phyloP scores from a whole-genome alignment of 2,797 vertebrate species.

The Pelochelys cantorii region DNA sequence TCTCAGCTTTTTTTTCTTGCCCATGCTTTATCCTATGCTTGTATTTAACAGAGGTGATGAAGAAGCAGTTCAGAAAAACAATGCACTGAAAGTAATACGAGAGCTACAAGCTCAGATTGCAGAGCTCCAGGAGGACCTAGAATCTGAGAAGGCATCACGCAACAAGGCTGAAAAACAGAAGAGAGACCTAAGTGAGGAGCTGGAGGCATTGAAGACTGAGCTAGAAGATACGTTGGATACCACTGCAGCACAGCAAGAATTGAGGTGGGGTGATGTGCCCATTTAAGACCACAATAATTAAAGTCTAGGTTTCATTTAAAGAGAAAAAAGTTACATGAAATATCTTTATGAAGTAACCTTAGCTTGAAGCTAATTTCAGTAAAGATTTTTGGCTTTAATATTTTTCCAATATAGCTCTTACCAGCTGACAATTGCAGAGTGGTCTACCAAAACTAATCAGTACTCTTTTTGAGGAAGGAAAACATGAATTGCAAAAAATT shows the following conservation, averaged over 20 bases:
- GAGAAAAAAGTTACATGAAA: not conserved
- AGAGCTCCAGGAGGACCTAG: slow-evolving; percentile 96
- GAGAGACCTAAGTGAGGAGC: slow-evolving; percentile 94
- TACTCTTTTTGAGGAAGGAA: not conserved
- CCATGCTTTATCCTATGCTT: not conserved
- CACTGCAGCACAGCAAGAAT: slow-evolving; percentile 96
- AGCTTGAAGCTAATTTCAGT: not conserved
- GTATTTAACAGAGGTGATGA: slow-evolving; percentile 88
- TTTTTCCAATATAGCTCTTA: not conserved
- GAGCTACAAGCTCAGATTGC: slow-evolving; percentile 96
- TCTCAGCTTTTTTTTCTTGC: not conserved
- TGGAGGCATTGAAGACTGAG: slow-evolving; percentile 97
- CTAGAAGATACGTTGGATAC: slow-evolving; percentile 98
- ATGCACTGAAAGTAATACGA: slow-evolving; percentile 91
- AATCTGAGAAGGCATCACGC: slow-evolving; percentile 92
- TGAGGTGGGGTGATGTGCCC: slow-evolving; percentile 84
- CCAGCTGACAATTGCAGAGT: not conserved
- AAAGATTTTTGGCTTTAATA: not conserved
- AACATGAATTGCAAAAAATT: not conserved
- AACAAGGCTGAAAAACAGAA: slow-evolving; percentile 98
- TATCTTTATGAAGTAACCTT: not conserved
- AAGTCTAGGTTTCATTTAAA: not conserved
- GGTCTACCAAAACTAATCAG: not conserved
- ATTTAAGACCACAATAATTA: not conserved
- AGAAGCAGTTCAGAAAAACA: slow-evolving; percentile 93